Conservation (phyloP, 2,113 vertebrate species). For the Bucco capensis region DNA sequence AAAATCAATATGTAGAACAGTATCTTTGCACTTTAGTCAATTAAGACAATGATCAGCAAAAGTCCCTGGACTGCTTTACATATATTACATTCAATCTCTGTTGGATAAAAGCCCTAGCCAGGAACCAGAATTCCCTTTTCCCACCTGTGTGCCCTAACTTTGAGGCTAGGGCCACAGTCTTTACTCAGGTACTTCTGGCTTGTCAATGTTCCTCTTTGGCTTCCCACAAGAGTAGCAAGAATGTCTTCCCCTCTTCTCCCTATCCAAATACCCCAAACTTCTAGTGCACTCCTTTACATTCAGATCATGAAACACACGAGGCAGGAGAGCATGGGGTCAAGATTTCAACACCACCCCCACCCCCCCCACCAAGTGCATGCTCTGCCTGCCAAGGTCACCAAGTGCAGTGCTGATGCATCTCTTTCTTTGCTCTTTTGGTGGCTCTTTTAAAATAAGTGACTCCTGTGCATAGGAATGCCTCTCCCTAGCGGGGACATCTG, state of each 20-base stretch:
- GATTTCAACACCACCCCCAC: too few relatives aligned
- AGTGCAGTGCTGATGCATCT: not conserved
- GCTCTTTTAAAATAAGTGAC: not conserved
- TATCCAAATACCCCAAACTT: accelerated
- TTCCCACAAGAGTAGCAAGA: accelerated
- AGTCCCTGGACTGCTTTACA: not conserved
- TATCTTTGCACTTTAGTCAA: constrained; percentile 23
- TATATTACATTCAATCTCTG: not conserved
- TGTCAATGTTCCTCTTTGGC: not conserved
- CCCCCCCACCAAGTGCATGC: accelerated
- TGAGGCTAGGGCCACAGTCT: not conserved
- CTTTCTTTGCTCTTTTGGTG: accelerated
- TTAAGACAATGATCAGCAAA: constrained; percentile 28
- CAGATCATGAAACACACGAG: not conserved
- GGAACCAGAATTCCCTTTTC: not conserved
- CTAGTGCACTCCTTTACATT: not conserved
- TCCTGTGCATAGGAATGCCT: accelerated
- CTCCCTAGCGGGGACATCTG: not conserved
- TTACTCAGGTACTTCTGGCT: not conserved
- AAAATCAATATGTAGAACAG: constrained; percentile 37
- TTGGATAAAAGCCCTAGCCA: not conserved
- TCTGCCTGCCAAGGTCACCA: not conserved
- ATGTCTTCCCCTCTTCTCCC: accelerated
- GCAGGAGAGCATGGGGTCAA: accelerated
- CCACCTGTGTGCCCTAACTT: not conserved